These are phyloP conservation scores for Drosophila orena DNA, from an alignment of 1,140 invertebrate species.

Conservation along the genomic window DNA sequence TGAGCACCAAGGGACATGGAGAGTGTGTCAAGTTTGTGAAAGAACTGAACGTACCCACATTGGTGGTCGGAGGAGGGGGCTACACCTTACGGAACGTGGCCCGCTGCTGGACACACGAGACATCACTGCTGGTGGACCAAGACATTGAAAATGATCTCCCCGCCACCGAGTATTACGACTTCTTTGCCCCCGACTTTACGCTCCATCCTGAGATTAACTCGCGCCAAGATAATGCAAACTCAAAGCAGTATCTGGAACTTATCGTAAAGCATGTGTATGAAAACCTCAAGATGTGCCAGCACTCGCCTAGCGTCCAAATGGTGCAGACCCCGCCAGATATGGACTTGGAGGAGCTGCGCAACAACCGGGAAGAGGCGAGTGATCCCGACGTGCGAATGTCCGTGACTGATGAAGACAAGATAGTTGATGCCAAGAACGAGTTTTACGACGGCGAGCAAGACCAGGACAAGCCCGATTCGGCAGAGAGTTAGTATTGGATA, in stretches of 20 bases:
- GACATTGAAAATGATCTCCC: conserved; percentile 96
- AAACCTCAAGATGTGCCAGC: conserved; percentile 95
- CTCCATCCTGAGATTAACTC: conserved; percentile 94
- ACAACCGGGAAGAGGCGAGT: conserved; percentile 90
- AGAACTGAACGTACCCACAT: conserved; percentile 95
- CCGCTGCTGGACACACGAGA: conserved; percentile 99
- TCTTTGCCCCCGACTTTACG: conserved; percentile 97
- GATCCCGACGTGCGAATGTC: conserved; percentile 93
- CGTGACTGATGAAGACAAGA: conserved; percentile 92
- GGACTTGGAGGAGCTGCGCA: conserved; percentile 88
- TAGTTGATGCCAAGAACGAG: conserved; percentile 95
- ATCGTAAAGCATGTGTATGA: conserved; percentile 94
- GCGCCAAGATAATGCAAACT: conserved; percentile 95
- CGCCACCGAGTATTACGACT: conserved; percentile 97
- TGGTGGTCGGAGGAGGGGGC: conserved; percentile 93
- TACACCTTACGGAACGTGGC: conserved; percentile 99
- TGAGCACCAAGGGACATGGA: conserved; percentile 91
- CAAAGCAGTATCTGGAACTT: conserved; percentile 95
- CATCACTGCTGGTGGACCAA: conserved; percentile 96
- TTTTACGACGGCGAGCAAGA: conserved; percentile 96
- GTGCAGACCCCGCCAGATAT: conserved; percentile 93
- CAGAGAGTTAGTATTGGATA: conserved; percentile 61
- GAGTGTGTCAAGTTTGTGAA: conserved; percentile 99
- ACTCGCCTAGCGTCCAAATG: conserved; percentile 97
- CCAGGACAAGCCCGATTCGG: conserved; percentile 87